These are phyloP conservation scores for Acanthurus leucopareius DNA, from an alignment of 2,797 vertebrate species.

Conservation along the genomic window DNA sequence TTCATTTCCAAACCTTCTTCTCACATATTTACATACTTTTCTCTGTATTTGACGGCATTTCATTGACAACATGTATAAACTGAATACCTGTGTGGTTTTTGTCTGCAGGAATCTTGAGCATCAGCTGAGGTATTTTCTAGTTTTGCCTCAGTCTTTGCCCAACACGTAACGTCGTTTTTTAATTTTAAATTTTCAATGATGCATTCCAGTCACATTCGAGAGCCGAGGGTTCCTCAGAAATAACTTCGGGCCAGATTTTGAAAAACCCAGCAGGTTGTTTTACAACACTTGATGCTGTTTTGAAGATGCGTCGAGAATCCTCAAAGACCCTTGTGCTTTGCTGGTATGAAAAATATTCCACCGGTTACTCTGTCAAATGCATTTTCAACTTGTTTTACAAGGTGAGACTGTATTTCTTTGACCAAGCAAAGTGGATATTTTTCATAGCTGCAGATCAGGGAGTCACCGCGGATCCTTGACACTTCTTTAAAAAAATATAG, in stretches of 20 bases:
- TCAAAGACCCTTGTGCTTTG: background rate
- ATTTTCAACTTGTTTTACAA: constrained; percentile 15
- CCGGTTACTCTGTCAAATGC: background rate
- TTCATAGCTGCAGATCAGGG: background rate
- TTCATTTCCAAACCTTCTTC: background rate
- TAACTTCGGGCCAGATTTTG: background rate
- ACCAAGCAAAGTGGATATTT: constrained; percentile 8
- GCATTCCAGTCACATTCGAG: background rate
- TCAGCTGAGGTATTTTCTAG: background rate
- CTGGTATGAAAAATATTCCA: constrained; percentile 13
- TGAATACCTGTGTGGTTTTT: constrained; percentile 25
- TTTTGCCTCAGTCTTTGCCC: background rate
- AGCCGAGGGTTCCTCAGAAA: constrained; percentile 13
- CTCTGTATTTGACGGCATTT: background rate
- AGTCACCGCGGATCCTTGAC: constrained; percentile 8
- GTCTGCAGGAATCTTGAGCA: constrained; percentile 4
- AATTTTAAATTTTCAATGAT: constrained; percentile 10
- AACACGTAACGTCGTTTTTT: constrained; percentile 13
- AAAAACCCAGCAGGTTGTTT: constrained; percentile 6
- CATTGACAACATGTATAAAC: background rate
- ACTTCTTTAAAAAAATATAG: background rate
- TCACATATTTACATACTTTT: background rate
- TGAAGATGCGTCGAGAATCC: constrained; percentile 9
- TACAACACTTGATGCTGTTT: constrained; percentile 16
- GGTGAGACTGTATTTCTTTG: background rate